Base-by-base conservation (phyloP, 1,140 invertebrate species). In the Drosophila busckii region DNA sequence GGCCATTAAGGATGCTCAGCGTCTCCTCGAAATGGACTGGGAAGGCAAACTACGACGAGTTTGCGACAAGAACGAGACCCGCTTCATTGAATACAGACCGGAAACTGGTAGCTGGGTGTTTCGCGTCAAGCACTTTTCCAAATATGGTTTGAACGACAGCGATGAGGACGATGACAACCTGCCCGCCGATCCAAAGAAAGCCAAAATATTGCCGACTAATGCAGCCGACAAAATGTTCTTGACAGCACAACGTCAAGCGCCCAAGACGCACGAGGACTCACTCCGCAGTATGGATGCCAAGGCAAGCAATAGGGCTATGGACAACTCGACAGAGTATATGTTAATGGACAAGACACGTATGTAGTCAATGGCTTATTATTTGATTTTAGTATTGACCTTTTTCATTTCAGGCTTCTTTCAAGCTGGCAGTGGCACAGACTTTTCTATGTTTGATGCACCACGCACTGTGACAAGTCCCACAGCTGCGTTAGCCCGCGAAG, bases 81-180 rank as follows among this genome's bases (percentile, higher is more conserved):
- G 92, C 35, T 99, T 99, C 85, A 92, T 98, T 8, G 97, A 99
- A 78, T 99, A 99, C 87, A 90, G 95, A 1, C 94, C 97, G 0
- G 94, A 96, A 84, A 98, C 96, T 25, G 98, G 98, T 4, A 97
- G 96, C 10, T 99, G 98, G 98, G 96, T 94, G 19, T 96, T 95
- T 68, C 93, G 94, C 85, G 96, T 98, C 16, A 93, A 97, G 54
- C 97, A 99, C 88, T 99, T 99, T 88, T 98, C 97, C 0, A 98
- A 98, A 85, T 99, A 99, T 88, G 96, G 96, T 2, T 88, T 98
- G 4, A 93, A 93, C 46, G 97, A 98, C 71, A 95, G 94, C 0
- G 96, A 97, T 80, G 85, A 87, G 9, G 85, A 86, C 7, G 96
- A 96, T 25, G 91, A 49, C 1, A 46, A 50, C 9, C 8, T 90